Percentiles rank a stretch among this genome's conserved stretches.
phyloP scores from a whole-genome alignment of 2,113 vertebrate species.

The Stictonetta naevosa region DNA sequence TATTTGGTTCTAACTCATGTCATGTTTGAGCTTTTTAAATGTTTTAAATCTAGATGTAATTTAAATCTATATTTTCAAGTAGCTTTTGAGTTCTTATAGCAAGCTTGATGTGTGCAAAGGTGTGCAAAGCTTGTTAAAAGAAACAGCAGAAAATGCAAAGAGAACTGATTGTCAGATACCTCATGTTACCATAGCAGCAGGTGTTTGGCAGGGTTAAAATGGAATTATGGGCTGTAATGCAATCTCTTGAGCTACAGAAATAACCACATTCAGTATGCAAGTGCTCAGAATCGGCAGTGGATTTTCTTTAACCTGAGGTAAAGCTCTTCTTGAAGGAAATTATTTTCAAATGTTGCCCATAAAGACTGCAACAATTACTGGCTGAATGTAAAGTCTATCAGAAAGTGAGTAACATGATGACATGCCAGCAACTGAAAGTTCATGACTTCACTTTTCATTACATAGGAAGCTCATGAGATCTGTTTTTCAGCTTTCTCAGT shows the following conservation, averaged over 20 bases:
- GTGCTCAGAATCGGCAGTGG: neutral
- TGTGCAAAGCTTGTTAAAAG: neutral
- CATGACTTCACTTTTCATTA: neutral
- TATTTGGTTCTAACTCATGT: neutral
- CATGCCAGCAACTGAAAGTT: neutral
- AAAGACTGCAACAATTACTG: neutral
- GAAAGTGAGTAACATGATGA: fast-evolving
- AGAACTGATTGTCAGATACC: neutral
- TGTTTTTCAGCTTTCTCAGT: neutral
- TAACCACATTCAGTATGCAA: fast-evolving
- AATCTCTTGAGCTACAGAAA: neutral
- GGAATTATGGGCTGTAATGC: neutral
- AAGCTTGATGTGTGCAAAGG: neutral
- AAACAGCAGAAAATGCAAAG: neutral
- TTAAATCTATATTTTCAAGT: neutral
- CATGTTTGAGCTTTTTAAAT: neutral
- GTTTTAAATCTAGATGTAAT: neutral
- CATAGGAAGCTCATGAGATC: neutral
- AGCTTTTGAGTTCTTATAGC: neutral
- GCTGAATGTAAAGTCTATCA: neutral
- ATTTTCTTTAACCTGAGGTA: neutral
- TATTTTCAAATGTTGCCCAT: neutral
- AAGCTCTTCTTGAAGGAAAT: neutral
- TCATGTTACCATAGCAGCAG: neutral
- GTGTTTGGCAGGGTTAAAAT: neutral